A percentile compares a stretch with the other conserved stretches of the same genome.
Conservation (phyloP, 2,113 vertebrate species). For the Labrus mixtus region DNA sequence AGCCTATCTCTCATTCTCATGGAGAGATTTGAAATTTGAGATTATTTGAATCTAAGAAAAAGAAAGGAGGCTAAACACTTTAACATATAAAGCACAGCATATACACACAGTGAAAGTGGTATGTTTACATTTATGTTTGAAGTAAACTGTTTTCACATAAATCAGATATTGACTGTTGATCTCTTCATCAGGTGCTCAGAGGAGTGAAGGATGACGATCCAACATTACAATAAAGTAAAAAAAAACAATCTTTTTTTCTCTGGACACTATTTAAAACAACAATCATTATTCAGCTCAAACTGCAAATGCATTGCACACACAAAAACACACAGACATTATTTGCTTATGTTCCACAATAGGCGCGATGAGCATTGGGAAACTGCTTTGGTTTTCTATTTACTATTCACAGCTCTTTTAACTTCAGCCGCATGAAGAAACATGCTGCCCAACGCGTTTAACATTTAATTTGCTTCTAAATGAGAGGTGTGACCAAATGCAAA, state of each 20-base stretch:
- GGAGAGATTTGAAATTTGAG: too few relatives aligned
- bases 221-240: background rate
- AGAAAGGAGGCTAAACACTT: too few relatives aligned
- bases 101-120: too few relatives aligned
- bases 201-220: too few relatives aligned
- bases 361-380: conserved; percentile 42
- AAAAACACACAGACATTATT: background rate
- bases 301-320: background rate
- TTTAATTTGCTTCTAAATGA: background rate
- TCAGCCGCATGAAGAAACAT: background rate
- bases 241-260: background rate
- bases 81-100: too few relatives aligned
- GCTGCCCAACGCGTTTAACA: conserved; percentile 35
- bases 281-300: conserved; percentile 13
- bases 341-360: conserved; percentile 41
- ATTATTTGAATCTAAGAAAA: too few relatives aligned
- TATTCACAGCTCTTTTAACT: conserved; percentile 27
- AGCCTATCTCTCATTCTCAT: too few relatives aligned
- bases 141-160: too few relatives aligned
- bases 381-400: conserved; percentile 54
- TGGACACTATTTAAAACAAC: conserved; percentile 50
- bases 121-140: too few relatives aligned
- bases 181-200: too few relatives aligned
- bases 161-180: too few relatives aligned
- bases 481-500: conserved; percentile 8